Base-by-base conservation (phyloP, 64 coral and sea anemone species). In the Stichodactyla mertensii region DNA sequence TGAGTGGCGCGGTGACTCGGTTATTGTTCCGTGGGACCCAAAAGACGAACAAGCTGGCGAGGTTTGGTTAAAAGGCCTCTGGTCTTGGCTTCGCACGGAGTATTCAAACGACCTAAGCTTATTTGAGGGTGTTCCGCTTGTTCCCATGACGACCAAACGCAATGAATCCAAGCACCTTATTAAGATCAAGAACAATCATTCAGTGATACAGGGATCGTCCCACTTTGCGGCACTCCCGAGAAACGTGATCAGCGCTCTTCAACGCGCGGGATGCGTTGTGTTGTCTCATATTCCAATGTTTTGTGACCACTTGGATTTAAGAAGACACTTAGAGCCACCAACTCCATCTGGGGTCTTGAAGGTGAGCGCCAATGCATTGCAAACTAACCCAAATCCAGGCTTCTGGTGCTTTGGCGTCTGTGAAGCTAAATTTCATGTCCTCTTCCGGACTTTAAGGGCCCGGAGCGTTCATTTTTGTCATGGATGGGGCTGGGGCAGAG, bases 191-290 rank as follows among this genome's bases (percentile, higher is more conserved):
- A 92, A 88, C 36, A 89, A 87, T 52, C 94, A 96, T 80, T 83
- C 64, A 55, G 91, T 93, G 4, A 93, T 96, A 59, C 91, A 96
- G 54, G 87, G 94, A 52, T 96, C 94, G 12, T 96, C 94, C 19
- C 92, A 96, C 69, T 96, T 96, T 54, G 91, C 91, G n/a, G 89
- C 94, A 51, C 86, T 96, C 12, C 91, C 94, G 52, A 82, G 94
- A 71, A 88, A 80, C 59, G 89, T 92, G 55, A 85, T 67, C 12
- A 87, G n/a, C 52, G 94, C 94, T 10, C 91, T 97, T 22, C 88
- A 93, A 45, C 74, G 79, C 12, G 88, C 94, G 15, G 94, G 94
- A 2, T 97, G 94, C 61, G 87, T 97, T 22, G 88, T 97, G 80
- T 79, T 97, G 51, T 26, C 88, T n/a, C 88, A 97, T 87, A 78